These are phyloP conservation scores for Calypte anna DNA, from an alignment of 2,113 vertebrate species.

Conservation along the genomic window DNA sequence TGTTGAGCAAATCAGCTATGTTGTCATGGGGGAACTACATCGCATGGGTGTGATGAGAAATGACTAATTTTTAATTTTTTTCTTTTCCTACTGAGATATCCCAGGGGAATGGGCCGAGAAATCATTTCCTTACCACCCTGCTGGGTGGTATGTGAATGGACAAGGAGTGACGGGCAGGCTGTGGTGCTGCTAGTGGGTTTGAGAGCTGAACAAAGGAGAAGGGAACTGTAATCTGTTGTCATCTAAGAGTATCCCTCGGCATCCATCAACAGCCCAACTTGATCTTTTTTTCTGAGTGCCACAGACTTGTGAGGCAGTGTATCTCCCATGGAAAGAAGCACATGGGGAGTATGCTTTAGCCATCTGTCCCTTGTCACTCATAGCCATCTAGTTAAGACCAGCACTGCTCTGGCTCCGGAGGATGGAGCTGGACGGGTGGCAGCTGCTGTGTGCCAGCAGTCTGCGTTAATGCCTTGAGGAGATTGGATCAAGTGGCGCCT, in stretches of 20 bases:
- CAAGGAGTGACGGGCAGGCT: not conserved
- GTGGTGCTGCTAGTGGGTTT: not conserved
- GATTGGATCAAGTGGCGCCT: not conserved
- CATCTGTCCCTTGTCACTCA: conserved; percentile 23
- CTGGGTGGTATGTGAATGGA: not conserved
- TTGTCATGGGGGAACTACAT: not conserved
- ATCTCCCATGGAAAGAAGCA: not conserved
- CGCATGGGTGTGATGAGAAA: not conserved
- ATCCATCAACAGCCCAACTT: not conserved
- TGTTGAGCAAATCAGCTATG: not conserved
- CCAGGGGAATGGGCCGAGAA: not conserved
- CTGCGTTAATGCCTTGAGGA: not conserved
- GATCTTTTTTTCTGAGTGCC: not conserved
- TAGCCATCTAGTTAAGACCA: not conserved
- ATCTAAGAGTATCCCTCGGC: not conserved
- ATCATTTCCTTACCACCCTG: not conserved
- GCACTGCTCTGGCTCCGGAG: not conserved
- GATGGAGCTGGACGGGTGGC: not conserved
- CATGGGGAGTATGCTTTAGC: not conserved
- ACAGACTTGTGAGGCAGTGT: not conserved
- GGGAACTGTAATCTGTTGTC: not conserved
- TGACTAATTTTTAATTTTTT: not conserved
- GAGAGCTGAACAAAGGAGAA: not conserved
- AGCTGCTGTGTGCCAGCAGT: not conserved
- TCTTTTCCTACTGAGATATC: not conserved